Evolutionary conservation across 2,888 invertebrate genomes (phyloP).

Genomic region (Cerastis leucographa): DNA sequence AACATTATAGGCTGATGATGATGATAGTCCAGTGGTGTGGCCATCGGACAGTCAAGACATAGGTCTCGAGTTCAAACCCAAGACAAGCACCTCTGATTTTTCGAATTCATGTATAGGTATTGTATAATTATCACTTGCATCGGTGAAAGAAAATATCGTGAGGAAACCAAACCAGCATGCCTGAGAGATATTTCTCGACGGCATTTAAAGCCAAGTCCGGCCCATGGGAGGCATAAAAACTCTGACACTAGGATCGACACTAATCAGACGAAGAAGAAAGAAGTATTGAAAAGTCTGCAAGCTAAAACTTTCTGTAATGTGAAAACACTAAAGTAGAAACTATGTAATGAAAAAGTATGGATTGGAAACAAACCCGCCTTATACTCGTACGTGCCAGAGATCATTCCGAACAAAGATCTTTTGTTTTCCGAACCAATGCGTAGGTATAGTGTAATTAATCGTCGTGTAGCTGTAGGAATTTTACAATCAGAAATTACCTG

Average conservation of each 20-base stretch:
- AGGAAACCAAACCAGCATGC: background rate
- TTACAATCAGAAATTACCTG: constrained; percentile 3
- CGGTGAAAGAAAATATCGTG: background rate
- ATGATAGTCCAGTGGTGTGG: background rate
- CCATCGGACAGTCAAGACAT: background rate
- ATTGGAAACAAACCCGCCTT: background rate
- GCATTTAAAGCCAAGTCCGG: background rate
- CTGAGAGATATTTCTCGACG: background rate
- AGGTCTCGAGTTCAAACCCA: background rate
- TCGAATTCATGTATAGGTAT: background rate
- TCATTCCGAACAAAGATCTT: background rate
- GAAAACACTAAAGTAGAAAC: background rate
- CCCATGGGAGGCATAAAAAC: no score
- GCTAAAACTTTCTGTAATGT: background rate
- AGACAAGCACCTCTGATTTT: background rate
- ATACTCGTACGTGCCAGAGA: background rate
- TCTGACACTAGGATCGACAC: background rate
- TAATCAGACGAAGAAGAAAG: background rate
- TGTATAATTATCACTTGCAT: background rate
- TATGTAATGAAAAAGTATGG: background rate
- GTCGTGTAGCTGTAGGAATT: background rate
- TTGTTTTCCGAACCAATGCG: constrained; percentile 16
- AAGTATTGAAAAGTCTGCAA: background rate
- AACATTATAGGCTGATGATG: no score
- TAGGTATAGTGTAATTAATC: background rate